These are phyloP conservation scores for Melieria crassipennis DNA, from an alignment of 2,888 invertebrate genomes.

Conservation along the genomic window DNA sequence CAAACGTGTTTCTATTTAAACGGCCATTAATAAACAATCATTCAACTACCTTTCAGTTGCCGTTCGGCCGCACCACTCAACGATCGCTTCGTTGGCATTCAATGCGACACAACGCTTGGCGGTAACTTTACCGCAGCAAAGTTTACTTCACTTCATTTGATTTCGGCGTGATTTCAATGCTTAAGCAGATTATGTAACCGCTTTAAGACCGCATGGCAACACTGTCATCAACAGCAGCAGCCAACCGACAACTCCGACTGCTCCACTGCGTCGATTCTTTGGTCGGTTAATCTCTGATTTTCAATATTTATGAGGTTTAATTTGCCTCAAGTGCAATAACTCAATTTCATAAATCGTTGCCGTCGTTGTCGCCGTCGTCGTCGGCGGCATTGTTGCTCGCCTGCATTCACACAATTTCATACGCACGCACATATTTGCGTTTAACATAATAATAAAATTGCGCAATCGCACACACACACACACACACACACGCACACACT, in stretches of 20 bases:
- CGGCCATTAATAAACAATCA: not conserved
- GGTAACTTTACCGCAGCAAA: too few species aligned
- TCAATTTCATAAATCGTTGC: constrained; percentile 56
- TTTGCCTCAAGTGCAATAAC: constrained; percentile 65
- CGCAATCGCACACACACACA: constrained; percentile 22
- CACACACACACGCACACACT: constrained; percentile 28
- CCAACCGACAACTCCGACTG: not conserved
- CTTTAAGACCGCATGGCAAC: too few species aligned
- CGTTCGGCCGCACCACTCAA: too few species aligned
- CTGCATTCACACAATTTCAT: not conserved
- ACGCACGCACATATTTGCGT: constrained; percentile 7
- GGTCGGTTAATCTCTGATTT: constrained; percentile 62
- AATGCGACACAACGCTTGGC: too few species aligned
- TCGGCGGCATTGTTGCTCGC: not conserved
- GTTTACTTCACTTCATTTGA: too few species aligned
- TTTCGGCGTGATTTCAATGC: too few species aligned
- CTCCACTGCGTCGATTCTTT: constrained; percentile 31
- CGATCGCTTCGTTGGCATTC: too few species aligned
- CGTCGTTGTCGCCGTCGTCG: not conserved
- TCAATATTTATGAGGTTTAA: constrained; percentile 64
- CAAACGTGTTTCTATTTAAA: not conserved
- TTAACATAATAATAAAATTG: constrained; percentile 34
- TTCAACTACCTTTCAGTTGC: too few species aligned
- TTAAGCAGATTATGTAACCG: too few species aligned
- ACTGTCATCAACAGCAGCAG: too few species aligned